Conservation (phyloP, 2,113 vertebrate species). For the Theristicus caerulescens region DNA sequence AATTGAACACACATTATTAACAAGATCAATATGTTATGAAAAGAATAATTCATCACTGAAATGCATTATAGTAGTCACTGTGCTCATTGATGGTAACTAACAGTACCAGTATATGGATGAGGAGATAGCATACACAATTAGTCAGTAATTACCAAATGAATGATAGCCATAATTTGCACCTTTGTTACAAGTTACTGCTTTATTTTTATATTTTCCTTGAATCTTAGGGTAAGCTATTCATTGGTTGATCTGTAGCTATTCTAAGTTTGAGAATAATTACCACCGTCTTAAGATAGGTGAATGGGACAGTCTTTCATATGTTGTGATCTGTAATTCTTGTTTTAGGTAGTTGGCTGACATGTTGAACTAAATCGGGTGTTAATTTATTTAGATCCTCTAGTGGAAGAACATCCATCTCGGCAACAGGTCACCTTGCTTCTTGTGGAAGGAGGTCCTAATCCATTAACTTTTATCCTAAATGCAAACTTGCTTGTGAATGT, state of each 20-base stretch:
- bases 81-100: neutral
- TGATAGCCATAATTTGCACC: neutral
- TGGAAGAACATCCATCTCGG: conserved; percentile 84
- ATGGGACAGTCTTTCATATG: neutral
- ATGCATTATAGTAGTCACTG: neutral
- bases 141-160: neutral
- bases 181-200: neutral
- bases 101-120: neutral
- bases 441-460: conserved; percentile 78
- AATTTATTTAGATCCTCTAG: conserved; percentile 73
- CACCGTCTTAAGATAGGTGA: neutral
- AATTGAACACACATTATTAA: neutral
- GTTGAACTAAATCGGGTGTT: neutral
- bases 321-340: neutral
- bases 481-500: conserved; percentile 92
- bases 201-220: neutral
- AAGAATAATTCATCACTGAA: neutral
- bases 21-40: neutral
- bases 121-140: neutral
- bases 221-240: neutral
- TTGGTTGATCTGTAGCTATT: neutral
- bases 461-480: conserved; percentile 91
- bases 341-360: neutral
- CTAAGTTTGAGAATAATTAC: neutral
- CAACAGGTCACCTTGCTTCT: conserved; percentile 82